Evolutionary conservation across 2,797 vertebrate genomes (phyloP), one percentile per base, ranked within the genome.

Genomic region (Coranthus polyacanthus): DNA sequence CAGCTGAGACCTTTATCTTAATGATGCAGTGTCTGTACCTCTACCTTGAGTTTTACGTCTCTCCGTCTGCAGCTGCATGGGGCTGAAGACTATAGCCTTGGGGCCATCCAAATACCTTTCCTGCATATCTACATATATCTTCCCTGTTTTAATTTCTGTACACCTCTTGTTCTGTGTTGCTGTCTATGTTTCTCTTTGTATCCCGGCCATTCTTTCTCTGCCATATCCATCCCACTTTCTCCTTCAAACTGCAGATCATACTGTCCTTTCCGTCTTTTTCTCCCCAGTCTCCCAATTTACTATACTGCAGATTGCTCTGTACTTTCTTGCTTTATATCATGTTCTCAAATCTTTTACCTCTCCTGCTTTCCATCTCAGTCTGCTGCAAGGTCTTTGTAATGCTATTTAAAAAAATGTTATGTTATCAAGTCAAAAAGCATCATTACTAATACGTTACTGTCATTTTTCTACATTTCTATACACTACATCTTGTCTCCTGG

Each of bases 1-100:
- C 49, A 63, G 58, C 66, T 70, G 59, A 57, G 75, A 17, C 73
- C 43, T 38, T 47, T 12, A 20, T 51, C 39, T 6, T 78, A 68
- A 81, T 68, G 55, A 76, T 62, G 62, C 50, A 44, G 34, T 37
- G 12, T 43, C 45, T 36, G 3, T 6, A 24, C 22, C 57, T 12
- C 26, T 54, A 46, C 57, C 52, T 39, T 67, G 45, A 20, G 49
- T 57, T 46, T 34, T 54, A 63, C 56, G 64, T 72, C 57, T 36
- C 61, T 70, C 53, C 38, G 57, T 7, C 42, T 39, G 20, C 34
- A 34, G 22, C 47, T 59, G 47, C 12, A 16, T 11, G 22, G 56
- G 26, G 22, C 29, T 62, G 53, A 39, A 47, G 45, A 51, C 45
- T 55, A 58, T 46, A 74, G 51, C 60, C 16, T 57, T 1, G 7